These are phyloP conservation scores for Rhipidura dahli DNA, from an alignment of 2,113 vertebrate species.

Conservation along the genomic window DNA sequence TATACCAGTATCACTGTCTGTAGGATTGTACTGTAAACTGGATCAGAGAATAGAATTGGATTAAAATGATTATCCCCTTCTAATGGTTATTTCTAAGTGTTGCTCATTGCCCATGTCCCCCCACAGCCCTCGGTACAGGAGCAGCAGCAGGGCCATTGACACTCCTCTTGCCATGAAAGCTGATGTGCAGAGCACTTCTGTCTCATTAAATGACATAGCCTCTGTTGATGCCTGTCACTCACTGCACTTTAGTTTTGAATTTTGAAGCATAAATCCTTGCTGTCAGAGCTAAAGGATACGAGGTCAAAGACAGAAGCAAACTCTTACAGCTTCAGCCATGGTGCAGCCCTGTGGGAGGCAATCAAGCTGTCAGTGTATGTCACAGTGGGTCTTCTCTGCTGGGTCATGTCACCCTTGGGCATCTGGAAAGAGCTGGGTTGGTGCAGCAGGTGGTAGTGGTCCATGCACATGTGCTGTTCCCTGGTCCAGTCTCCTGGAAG, in stretches of 20 bases:
- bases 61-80: not conserved
- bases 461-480: not conserved
- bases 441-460: not conserved
- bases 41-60: not conserved
- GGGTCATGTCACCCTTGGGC: not conserved
- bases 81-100: not conserved
- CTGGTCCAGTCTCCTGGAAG: not conserved
- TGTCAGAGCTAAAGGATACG: not conserved
- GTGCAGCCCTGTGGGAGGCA: not conserved
- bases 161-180: not conserved
- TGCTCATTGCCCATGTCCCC: fast-evolving
- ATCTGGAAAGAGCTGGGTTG: not conserved
- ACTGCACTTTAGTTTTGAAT: not conserved
- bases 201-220: not conserved
- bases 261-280: not conserved
- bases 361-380: not conserved
- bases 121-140: not conserved
- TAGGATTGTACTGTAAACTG: not conserved
- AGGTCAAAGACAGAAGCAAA: not conserved
- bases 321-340: not conserved
- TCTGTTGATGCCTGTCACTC: not conserved
- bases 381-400: not conserved
- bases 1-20: not conserved
- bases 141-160: not conserved
- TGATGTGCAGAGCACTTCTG: not conserved